Evolutionary conservation across 2,113 vertebrate species (phyloP).

Genomic region (Tetrao urogallus): DNA sequence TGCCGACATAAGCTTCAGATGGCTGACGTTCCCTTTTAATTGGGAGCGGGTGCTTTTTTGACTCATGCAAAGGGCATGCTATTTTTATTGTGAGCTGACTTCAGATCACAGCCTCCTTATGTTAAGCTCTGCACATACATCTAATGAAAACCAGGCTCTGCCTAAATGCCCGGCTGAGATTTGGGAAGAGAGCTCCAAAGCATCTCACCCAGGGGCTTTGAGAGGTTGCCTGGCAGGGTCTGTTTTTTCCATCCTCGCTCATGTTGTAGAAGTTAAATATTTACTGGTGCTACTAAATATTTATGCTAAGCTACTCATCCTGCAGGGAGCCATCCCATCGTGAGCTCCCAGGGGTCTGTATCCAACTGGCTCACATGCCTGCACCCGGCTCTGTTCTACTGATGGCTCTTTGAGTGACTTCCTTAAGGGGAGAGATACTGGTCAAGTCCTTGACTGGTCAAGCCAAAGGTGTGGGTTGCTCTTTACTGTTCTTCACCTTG

Average conservation of each 20-base stretch:
- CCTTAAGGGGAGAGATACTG: background rate
- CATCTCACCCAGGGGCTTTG: slow-evolving; percentile 43
- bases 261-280: slow-evolving; percentile 73
- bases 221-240: slow-evolving; percentile 38
- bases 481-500: background rate
- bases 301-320: slow-evolving; percentile 53
- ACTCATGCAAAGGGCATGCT: slow-evolving; percentile 47
- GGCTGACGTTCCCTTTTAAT: slow-evolving; percentile 7
- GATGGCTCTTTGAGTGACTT: background rate
- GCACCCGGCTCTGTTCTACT: background rate
- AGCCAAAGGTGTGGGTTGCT: background rate
- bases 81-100: slow-evolving; percentile 38
- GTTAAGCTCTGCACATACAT: background rate
- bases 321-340: background rate
- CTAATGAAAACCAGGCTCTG: slow-evolving; percentile 62
- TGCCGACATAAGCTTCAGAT: background rate
- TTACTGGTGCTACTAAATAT: slow-evolving; percentile 72
- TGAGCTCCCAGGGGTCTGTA: background rate
- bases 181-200: background rate
- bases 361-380: background rate
- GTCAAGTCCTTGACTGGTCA: background rate
- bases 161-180: background rate
- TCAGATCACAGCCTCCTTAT: slow-evolving; percentile 38
- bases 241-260: slow-evolving; percentile 67
- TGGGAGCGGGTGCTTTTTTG: slow-evolving; percentile 49